Percentiles rank a stretch among this genome's conserved stretches.
Evolutionary conservation across 2,797 vertebrate species (phyloP).

Genomic region (Champsocephalus gunnari): DNA sequence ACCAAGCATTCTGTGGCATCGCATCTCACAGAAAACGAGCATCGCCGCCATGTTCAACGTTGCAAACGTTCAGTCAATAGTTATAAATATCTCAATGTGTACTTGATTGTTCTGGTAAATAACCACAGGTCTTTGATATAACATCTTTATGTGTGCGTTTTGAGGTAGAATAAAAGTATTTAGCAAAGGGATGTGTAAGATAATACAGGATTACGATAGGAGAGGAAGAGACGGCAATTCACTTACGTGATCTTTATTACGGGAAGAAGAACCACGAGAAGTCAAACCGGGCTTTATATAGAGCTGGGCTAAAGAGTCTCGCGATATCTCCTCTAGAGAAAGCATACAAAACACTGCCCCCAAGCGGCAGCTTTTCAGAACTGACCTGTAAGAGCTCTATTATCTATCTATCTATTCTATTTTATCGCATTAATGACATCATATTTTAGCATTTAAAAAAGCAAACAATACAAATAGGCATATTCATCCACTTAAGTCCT

Average conservation of each 20-base stretch:
- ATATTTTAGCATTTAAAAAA: too few species aligned
- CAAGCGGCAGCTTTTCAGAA: neutral
- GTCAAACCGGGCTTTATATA: slow-evolving; percentile 59
- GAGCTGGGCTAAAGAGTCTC: slow-evolving; percentile 36
- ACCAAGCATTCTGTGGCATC: rapidly evolving
- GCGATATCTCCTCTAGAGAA: slow-evolving; percentile 70
- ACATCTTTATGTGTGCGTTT: rapidly evolving
- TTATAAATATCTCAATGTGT: neutral
- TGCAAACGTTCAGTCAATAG: neutral
- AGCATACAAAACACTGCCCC: neutral
- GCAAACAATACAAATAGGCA: too few species aligned
- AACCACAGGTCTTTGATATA: rapidly evolving
- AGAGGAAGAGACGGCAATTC: rapidly evolving
- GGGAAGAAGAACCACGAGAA: slow-evolving; percentile 81
- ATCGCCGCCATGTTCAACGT: slow-evolving; percentile 48
- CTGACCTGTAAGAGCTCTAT: neutral
- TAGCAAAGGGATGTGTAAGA: slow-evolving; percentile 50
- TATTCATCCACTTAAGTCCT: too few species aligned
- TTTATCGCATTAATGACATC: too few species aligned
- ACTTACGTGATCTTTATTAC: slow-evolving; percentile 87
- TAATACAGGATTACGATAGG: slow-evolving; percentile 42
- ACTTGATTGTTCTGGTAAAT: neutral
- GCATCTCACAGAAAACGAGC: neutral
- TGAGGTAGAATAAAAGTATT: rapidly evolving
- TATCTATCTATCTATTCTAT: neutral